Percentiles rank a stretch among this genome's conserved stretches.
Conservation (phyloP, 1,140 invertebrate genomes). For the Eufriesea mexicana region DNA sequence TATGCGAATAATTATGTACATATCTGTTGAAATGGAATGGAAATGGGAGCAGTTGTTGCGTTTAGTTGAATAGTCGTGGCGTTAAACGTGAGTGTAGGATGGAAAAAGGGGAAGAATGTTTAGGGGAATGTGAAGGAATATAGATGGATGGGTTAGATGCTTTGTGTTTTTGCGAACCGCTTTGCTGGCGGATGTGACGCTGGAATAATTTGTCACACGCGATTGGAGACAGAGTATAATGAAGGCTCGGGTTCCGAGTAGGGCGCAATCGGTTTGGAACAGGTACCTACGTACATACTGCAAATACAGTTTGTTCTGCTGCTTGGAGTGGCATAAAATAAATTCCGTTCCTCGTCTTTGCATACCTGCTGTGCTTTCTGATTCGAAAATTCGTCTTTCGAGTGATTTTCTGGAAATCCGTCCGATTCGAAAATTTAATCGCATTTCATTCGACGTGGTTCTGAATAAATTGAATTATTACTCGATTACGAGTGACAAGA, state of each 20-base stretch:
- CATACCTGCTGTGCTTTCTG: neutral
- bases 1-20: no score
- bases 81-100: no score
- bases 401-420: no score
- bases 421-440: no score
- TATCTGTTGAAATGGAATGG: no score
- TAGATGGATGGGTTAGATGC: neutral
- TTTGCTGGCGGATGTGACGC: slow-evolving; percentile 66
- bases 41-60: no score
- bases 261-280: slow-evolving; percentile 41
- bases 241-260: slow-evolving; percentile 59
- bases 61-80: no score
- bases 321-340: neutral
- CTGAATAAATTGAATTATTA: no score
- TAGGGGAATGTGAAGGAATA: neutral
- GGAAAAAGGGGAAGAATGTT: no score
- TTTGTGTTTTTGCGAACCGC: slow-evolving; percentile 28
- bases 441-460: no score
- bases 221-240: slow-evolving; percentile 67
- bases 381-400: neutral
- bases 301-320: neutral
- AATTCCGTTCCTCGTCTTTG: neutral
- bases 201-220: slow-evolving; percentile 71
- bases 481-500: no score
- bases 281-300: slow-evolving; percentile 27